These are phyloP conservation scores for Channallabes apus DNA, from an alignment of 2,797 vertebrate species.

Conservation along the genomic window DNA sequence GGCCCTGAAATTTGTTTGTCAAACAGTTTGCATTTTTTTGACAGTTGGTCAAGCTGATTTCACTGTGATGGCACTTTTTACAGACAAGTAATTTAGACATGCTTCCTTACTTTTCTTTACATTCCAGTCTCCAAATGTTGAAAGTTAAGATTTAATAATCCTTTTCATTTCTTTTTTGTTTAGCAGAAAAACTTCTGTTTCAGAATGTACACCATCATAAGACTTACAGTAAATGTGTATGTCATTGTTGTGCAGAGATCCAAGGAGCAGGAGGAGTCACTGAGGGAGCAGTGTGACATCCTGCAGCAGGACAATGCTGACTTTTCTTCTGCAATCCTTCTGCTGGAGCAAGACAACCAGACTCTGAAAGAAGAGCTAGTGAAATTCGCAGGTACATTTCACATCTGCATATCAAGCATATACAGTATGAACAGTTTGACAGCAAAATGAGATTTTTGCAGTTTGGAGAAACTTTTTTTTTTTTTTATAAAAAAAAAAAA, in stretches of 20 bases:
- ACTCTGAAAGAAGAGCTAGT: slow-evolving; percentile 66
- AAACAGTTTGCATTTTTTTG: not conserved
- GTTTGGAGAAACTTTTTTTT: no score
- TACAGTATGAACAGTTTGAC: no score
- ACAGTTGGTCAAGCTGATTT: slow-evolving; percentile 1
- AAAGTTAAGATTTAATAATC: not conserved
- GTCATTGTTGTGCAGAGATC: slow-evolving; percentile 70
- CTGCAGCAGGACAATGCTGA: slow-evolving; percentile 70
- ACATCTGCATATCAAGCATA: not conserved
- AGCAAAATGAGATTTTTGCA: no score
- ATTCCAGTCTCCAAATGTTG: not conserved
- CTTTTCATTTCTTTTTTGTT: not conserved
- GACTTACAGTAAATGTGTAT: slow-evolving; percentile 5
- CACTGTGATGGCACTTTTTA: not conserved
- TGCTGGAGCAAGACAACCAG: slow-evolving; percentile 76
- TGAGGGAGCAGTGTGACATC: slow-evolving; percentile 64
- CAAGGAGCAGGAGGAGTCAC: slow-evolving; percentile 67
- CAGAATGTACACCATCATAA: not conserved
- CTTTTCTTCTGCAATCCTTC: slow-evolving; percentile 66
- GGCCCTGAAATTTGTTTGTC: not conserved
- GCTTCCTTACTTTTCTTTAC: not conserved
- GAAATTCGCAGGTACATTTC: slow-evolving; percentile 70
- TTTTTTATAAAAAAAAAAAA: no score
- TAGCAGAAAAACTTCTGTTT: not conserved
- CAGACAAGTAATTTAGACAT: not conserved